A percentile compares a stretch with the other conserved stretches of the same genome.
phyloP scores from a whole-genome alignment of 2,888 invertebrate species.

The Nesidiocoris tenuis region DNA sequence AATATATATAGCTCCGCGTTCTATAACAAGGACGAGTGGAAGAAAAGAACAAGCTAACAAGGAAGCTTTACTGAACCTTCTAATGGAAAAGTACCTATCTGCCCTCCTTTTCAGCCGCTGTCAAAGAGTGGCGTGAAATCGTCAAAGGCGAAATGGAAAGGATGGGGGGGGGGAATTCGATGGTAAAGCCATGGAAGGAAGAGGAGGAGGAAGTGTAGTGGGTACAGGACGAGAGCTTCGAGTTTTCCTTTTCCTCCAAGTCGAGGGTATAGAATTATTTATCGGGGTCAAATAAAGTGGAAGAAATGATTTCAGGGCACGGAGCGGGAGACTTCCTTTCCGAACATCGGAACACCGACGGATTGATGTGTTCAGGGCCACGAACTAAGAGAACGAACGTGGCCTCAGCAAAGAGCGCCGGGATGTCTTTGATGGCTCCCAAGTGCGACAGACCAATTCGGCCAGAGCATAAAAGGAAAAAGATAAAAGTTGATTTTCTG shows the following conservation, averaged over 20 bases:
- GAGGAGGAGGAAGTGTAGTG: not conserved
- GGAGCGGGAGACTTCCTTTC: not conserved
- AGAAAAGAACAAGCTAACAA: not conserved
- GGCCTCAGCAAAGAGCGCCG: not conserved
- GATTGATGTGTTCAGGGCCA: not conserved
- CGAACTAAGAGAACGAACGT: not conserved
- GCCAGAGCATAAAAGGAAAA: not conserved
- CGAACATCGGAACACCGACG: slow-evolving; percentile 2
- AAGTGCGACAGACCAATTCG: not conserved
- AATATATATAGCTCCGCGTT: not conserved
- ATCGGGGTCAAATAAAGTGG: slow-evolving; percentile 35
- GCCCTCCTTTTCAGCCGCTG: not conserved
- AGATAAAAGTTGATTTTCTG: slow-evolving; percentile 1
- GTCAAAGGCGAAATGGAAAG: not conserved
- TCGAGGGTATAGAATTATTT: slow-evolving; percentile 26
- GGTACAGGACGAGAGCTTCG: no score
- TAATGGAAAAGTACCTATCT: not conserved
- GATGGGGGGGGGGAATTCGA: not conserved
- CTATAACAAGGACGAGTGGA: not conserved
- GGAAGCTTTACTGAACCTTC: not conserved
- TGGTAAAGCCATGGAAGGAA: not conserved
- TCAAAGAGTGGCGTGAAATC: not conserved
- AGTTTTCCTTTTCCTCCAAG: slow-evolving; percentile 6
- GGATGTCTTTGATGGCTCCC: not conserved
- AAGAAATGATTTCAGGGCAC: slow-evolving; percentile 29